A percentile compares a stretch with the other conserved stretches of the same genome.
These are phyloP conservation scores for Muntiacus muntjak DNA, from an alignment of 2,113 vertebrate species.

Conservation along the genomic window DNA sequence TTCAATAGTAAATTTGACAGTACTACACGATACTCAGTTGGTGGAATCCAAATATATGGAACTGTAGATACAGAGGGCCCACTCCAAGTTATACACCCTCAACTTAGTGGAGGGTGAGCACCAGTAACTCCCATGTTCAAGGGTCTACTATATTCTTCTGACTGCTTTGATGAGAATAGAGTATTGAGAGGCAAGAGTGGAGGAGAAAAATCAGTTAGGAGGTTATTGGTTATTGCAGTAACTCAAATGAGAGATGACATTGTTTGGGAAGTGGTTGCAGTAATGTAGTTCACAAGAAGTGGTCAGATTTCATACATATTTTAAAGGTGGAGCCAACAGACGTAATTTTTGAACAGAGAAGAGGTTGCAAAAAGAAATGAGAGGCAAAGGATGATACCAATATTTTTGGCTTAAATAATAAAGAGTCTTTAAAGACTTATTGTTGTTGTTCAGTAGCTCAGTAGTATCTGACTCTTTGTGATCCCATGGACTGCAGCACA, in stretches of 20 bases:
- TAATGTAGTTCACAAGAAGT: background rate
- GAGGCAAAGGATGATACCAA: background rate
- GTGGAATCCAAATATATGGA: background rate
- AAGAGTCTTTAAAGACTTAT: too few relatives aligned
- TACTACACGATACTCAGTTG: background rate
- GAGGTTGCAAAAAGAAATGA: background rate
- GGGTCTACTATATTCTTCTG: background rate
- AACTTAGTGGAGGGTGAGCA: background rate
- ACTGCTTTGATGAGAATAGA: background rate
- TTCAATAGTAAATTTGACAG: background rate
- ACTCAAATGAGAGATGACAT: background rate
- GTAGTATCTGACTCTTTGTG: background rate
- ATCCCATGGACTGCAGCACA: background rate
- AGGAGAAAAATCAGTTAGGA: background rate
- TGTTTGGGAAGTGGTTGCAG: background rate
- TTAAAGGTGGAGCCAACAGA: background rate
- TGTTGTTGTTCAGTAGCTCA: too few relatives aligned
- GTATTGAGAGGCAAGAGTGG: background rate
- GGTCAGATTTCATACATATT: background rate
- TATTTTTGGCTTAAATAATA: background rate
- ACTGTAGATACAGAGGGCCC: background rate
- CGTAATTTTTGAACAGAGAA: background rate
- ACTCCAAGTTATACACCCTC: background rate
- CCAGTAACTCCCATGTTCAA: background rate
- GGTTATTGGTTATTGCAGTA: background rate